Conservation (phyloP, 2,888 invertebrate species). For the Scaptomyza flava region DNA sequence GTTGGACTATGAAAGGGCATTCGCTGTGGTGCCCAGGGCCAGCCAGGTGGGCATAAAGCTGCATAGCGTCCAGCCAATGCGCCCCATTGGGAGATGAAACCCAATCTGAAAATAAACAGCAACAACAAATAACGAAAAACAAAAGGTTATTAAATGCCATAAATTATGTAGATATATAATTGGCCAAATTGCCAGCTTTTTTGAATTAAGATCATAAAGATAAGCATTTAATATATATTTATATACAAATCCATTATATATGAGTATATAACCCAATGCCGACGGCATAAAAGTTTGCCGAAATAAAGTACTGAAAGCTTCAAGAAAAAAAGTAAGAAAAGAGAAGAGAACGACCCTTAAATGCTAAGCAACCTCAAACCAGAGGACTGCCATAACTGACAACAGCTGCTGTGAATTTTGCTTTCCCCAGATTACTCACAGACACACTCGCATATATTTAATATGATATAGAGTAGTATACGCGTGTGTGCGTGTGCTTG, state of each 20-base stretch:
- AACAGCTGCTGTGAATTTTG: conserved; percentile 76
- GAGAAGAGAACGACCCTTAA: conserved; percentile 64
- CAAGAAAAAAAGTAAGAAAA: conserved; percentile 13
- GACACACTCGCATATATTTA: conserved; percentile 24
- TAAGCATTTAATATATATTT: conserved; percentile 25
- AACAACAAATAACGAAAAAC: conserved; percentile 2
- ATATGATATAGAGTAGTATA: conserved; percentile 20
- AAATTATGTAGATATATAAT: conserved; percentile 55
- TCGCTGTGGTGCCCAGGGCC: conserved; percentile 87
- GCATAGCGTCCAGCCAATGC: conserved; percentile 91
- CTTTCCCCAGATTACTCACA: conserved; percentile 12
- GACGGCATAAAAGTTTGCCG: conserved; percentile 49
- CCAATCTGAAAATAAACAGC: conserved; percentile 87
- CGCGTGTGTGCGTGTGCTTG: conserved; percentile 23
- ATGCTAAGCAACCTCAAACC: conserved; percentile 59
- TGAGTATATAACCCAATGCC: conserved; percentile 44
- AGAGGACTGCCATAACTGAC: conserved; percentile 58
- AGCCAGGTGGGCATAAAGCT: conserved; percentile 87
- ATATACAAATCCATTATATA: not conserved
- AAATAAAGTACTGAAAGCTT: conserved; percentile 29
- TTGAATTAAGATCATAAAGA: conserved; percentile 31
- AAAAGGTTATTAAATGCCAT: conserved; percentile 49
- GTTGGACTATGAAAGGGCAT: conserved; percentile 87
- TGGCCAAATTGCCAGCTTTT: conserved; percentile 36
- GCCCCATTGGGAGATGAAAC: conserved; percentile 92